Base-by-base conservation (phyloP, 92 coral and sea anemone genomes). In the Parazoanthus swiftii region DNA sequence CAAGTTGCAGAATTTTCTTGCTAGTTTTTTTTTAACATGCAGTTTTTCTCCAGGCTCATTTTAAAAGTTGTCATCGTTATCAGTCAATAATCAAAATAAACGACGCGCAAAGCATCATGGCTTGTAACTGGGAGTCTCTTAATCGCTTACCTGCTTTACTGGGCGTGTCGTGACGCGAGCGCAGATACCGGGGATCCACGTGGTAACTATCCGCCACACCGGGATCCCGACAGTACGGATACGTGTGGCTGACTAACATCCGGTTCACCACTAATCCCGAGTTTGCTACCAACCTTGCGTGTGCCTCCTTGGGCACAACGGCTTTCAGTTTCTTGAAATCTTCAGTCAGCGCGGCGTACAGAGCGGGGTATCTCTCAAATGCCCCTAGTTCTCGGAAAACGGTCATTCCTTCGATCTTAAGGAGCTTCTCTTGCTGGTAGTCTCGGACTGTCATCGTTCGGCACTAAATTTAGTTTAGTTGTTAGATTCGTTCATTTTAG, bases 341-440 rank as follows among this genome's bases (percentile, higher is more conserved):
- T 21, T 88, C 86, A n/a, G 2, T 26, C 15, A 88, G 54, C 1
- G 90, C 90, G 18, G 38, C 38, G 76, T 74, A 38, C 20, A 88
- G 78, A 8, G 10, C 35, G 9, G 90, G 90, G 59, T 86, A 88
- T 46, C 90, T 86, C 77, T 88, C 33, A 86, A 88, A 88, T 7
- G 35, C 81, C 1, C 90, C 90, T 2, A 63, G 46, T 37, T 88
- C 90, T 1, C 66, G 76, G n/a, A 72, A 75, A 23, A 88, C 71
- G 10, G 9, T 7, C 58, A 88, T 80, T 5, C 90, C 90, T 76
- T 88, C 86, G 8, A 88, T 88, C 66, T 67, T 88, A 9, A 74
- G 78, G 21, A 25, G 3, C 8, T 35, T 35, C n/a, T 74, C 78
- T 39, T 35, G 39, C 5, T 6, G 48, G 48, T 74, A 74, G 8